Conservation (phyloP, 2,113 vertebrate genomes). For the Cryptotis parvus region DNA sequence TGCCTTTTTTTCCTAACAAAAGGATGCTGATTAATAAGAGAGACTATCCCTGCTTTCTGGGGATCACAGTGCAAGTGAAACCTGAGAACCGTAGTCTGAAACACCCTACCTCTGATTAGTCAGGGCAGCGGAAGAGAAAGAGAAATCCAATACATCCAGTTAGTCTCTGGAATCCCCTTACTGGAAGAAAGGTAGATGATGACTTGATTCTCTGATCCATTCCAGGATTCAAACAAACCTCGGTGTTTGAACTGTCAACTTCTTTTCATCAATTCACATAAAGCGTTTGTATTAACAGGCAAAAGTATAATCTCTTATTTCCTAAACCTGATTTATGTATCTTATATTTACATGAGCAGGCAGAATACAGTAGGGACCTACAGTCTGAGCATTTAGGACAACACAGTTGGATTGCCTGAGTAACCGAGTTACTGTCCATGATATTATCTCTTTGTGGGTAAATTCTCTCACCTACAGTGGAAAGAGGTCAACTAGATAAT, state of each 20-base stretch:
- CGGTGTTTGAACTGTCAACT: background rate
- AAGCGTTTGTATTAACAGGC: background rate
- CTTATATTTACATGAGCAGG: background rate
- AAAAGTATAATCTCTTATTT: constrained; percentile 21
- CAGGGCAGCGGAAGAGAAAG: constrained; percentile 60
- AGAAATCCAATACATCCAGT: constrained; percentile 55
- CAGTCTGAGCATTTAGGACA: background rate
- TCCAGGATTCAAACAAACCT: constrained; percentile 34
- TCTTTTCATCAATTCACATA: background rate
- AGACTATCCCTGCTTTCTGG: background rate
- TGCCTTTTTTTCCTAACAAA: too few relatives aligned
- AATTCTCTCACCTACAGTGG: background rate
- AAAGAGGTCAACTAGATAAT: background rate
- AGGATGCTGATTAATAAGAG: background rate
- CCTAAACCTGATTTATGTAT: background rate
- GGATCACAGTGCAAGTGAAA: constrained; percentile 33
- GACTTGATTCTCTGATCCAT: constrained; percentile 55
- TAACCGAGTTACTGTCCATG: background rate
- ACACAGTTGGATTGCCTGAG: background rate
- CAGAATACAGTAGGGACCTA: background rate
- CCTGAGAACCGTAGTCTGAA: constrained; percentile 28
- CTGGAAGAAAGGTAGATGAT: constrained; percentile 56
- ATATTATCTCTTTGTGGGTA: background rate
- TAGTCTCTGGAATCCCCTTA: constrained; percentile 56
- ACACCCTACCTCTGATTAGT: background rate